Conservation (phyloP, 1,140 invertebrate genomes). For the Tetraneura akinire region DNA sequence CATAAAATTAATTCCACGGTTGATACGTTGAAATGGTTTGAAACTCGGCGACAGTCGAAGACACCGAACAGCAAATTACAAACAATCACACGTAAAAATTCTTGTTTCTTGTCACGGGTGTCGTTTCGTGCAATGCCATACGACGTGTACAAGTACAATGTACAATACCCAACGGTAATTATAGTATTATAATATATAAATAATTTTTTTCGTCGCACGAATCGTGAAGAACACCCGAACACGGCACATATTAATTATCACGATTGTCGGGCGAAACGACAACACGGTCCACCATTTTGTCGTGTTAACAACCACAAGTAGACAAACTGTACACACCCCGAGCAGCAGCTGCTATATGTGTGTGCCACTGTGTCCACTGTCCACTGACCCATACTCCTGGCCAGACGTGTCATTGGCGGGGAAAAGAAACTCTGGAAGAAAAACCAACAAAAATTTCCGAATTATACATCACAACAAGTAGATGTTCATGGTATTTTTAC, state of each 20-base stretch:
- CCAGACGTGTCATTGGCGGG: background rate
- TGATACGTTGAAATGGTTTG: background rate
- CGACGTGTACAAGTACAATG: too few species aligned
- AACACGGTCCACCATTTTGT: constrained; percentile 33
- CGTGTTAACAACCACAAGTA: constrained; percentile 24
- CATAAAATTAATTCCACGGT: constrained; percentile 16
- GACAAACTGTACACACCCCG: too few species aligned
- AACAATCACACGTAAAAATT: background rate
- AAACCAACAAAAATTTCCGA: background rate
- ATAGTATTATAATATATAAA: too few species aligned
- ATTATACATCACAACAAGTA: background rate
- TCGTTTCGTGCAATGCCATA: background rate
- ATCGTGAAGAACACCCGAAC: too few species aligned
- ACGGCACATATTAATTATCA: background rate
- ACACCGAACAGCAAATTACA: background rate
- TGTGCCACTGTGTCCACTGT: background rate
- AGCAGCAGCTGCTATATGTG: too few species aligned
- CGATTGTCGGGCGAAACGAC: constrained; percentile 8
- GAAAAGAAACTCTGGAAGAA: constrained; percentile 2
- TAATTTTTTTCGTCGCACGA: too few species aligned
- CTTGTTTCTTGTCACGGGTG: background rate
- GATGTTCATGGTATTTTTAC: background rate
- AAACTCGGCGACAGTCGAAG: background rate
- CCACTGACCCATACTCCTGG: background rate
- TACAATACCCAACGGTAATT: too few species aligned